Evolutionary conservation across 2,797 vertebrate genomes (phyloP), one percentile per base, ranked within the genome.

Genomic region (Enteromius paludinosus): DNA sequence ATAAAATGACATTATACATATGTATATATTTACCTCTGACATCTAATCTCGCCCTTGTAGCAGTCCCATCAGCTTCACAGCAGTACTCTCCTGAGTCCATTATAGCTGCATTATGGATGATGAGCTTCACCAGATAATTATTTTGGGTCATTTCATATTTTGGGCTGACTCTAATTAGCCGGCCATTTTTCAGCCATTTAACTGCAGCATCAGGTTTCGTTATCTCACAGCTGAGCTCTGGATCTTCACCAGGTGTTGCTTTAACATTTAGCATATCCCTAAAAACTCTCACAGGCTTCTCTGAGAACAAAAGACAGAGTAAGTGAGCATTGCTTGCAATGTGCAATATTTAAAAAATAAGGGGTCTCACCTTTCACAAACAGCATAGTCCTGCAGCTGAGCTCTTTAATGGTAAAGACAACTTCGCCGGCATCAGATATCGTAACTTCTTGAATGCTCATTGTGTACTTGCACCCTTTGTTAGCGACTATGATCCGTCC

Each of bases 81-180:
- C 94, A 93, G 87, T 99, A 99, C 28, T 96, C 95, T 35, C 97
- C 98, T 0, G 96, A 95, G 87, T 99, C 98, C 89, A 93, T 96
- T 82, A 94, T 90, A 0, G 92, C 94, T 79, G 92, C 89, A 0
- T 95, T 93, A 5, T 12, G 96, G 86, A 99, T 92, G 5, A 96
- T 88, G 70, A 99, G 88, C 1, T 88, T 64, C 0, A 95, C 95
- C 81, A 86, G 81, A 0, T 92, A 84, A 43, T 95, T 96, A 49
- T 96, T 95, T 0, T 92, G 92, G 65, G 87, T 91, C 71, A 98
- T 86, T 38, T 96, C 92, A 0, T 97, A 97, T 83, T 96, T 98
- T 38, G 94, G 93, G 83, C 95, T 95, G 65, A 89, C 93, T 71
- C 94, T 91, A 81, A 99, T 94, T 0, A 91, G 87, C 82, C 93